Evolutionary conservation across 2,113 vertebrate genomes (phyloP), one percentile per base, ranked within the genome.

Genomic region (Polypterus senegalus): DNA sequence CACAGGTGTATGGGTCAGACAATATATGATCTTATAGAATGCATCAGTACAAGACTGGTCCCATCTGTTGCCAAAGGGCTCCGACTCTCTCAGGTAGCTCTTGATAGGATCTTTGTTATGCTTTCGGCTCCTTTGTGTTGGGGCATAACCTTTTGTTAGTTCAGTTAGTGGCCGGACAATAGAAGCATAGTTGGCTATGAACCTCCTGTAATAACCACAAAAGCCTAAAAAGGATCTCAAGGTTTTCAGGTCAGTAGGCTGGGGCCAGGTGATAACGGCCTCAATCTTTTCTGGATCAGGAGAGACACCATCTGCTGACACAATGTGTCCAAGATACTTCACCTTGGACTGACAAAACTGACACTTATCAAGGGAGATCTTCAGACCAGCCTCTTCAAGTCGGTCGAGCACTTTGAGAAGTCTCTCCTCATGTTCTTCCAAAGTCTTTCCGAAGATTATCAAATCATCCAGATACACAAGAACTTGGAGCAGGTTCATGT

Each of bases 241-340:
- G 43, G 61, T 55, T 46, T 63, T 63, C 54, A 57, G 46, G 51
- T 57, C 45, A 3, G 61, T 63, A 55, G 61, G 61, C 53, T 27
- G 10, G n/a, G 52, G 45, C 54, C 61, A 63, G 4, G 46, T 45
- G n/a, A 44, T 55, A 46, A 63, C 61, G 5, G 47, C 61, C 51
- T 63, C 61, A 46, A 63, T 55, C 47, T 63, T 63, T 6, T 46
- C 54, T 9, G 51, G 61, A 48, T 63, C 61, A 9, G 53, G 27
- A 47, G 54, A 46, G n/a, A 63, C 53, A 46, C 61, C 61, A 10
- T 63, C 54, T 43, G 62, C 45, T 7, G 62, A 63, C 10, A 63
- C 62, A 11, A 63, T 63, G 27, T 57, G 62, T n/a, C 53, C 62
- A 53, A 63, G 53, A 63, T 63, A 63, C 27, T 63, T 63, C 46